These are phyloP conservation scores for Drosophila subpulchrella DNA, from an alignment of 1,140 invertebrate genomes.

Conservation along the genomic window DNA sequence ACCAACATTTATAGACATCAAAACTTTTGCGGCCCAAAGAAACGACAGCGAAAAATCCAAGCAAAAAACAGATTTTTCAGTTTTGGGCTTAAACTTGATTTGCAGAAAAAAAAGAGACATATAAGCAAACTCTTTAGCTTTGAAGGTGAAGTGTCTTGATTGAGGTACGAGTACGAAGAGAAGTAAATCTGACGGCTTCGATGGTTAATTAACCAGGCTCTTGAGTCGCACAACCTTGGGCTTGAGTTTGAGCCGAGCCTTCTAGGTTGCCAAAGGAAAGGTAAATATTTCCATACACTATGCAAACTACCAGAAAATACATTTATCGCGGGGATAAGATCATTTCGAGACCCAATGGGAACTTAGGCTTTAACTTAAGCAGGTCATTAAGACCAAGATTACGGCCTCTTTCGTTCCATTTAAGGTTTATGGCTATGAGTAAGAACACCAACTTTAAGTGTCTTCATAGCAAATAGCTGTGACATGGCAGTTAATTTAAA, in stretches of 20 bases:
- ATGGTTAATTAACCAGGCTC: conserved; percentile 48
- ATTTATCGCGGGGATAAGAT: not conserved
- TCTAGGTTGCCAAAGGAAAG: conserved; percentile 11
- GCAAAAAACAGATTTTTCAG: conserved; percentile 48
- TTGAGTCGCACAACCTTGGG: conserved; percentile 17
- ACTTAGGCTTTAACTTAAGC: not conserved
- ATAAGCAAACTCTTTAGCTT: conserved; percentile 30
- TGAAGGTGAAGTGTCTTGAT: conserved; percentile 66
- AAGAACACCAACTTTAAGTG: not conserved
- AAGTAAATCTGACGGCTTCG: conserved; percentile 33
- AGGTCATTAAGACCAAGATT: not conserved
- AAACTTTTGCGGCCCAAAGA: conserved; percentile 60
- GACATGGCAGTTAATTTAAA: not conserved
- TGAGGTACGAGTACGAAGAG: conserved; percentile 57
- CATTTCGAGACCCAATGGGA: not conserved
- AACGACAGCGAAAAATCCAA: conserved; percentile 34
- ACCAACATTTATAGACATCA: conserved; percentile 78
- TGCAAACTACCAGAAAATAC: not conserved
- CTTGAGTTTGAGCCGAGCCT: conserved; percentile 14
- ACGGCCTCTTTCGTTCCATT: not conserved
- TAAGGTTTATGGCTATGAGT: not conserved
- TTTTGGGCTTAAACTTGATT: conserved; percentile 76
- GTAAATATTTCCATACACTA: not conserved
- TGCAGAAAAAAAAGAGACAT: conserved; percentile 42
- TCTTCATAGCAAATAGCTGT: not conserved